Evolutionary conservation across 2,113 vertebrate genomes (phyloP).

Genomic region (Piaya cayana): DNA sequence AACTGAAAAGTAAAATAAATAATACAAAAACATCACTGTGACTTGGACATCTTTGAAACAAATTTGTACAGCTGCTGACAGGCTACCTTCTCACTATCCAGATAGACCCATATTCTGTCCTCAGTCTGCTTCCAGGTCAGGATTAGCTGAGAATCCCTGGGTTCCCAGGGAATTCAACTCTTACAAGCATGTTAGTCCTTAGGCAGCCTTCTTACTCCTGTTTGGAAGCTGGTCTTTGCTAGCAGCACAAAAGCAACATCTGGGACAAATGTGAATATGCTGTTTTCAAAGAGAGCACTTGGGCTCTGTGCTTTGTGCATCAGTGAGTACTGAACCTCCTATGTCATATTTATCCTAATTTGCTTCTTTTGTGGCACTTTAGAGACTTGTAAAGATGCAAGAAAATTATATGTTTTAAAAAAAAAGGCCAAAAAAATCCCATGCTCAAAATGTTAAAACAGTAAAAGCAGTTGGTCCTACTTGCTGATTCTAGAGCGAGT

Average conservation of each 20-base stretch:
- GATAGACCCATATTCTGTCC: neutral
- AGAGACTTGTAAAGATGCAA: neutral
- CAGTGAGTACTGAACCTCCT: neutral
- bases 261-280: neutral
- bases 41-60: neutral
- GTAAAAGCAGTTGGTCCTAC: neutral
- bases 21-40: neutral
- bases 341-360: neutral
- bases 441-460: neutral
- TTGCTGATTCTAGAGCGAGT: neutral
- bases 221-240: neutral
- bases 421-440: rapidly evolving
- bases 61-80: neutral
- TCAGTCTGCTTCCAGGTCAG: neutral
- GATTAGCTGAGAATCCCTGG: neutral
- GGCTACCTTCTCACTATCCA: neutral
- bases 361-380: neutral
- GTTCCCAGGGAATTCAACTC: neutral
- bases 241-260: neutral
- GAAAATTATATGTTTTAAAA: neutral
- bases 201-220: neutral
- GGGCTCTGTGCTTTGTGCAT: neutral
- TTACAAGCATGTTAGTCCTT: neutral
- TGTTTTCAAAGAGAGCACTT: neutral
- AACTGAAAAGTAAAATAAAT: neutral